phyloP scores from a whole-genome alignment of 1,140 invertebrate genomes.

The Parasteatoda tepidariorum region DNA sequence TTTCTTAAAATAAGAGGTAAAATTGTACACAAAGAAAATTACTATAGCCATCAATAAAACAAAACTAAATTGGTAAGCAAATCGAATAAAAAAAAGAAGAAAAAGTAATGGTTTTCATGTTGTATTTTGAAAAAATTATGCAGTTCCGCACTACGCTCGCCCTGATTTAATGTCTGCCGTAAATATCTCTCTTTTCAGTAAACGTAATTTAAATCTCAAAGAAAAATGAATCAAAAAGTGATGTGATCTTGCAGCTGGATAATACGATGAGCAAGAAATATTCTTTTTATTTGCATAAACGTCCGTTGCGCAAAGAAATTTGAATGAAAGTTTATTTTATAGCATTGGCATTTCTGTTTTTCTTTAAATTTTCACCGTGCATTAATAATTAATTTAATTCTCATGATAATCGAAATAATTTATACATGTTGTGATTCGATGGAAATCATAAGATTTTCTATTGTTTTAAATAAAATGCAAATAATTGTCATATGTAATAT shows the following conservation, averaged over 20 bases:
- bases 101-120: slow-evolving; percentile 43
- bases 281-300: background rate
- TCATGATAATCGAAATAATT: too few relatives aligned
- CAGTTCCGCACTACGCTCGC: slow-evolving; percentile 6
- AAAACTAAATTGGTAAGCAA: background rate
- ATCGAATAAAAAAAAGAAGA: slow-evolving; percentile 3
- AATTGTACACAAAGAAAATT: background rate
- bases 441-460: too few relatives aligned
- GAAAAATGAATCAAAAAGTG: slow-evolving; percentile 15
- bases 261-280: slow-evolving; percentile 14
- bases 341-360: too few relatives aligned
- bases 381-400: too few relatives aligned
- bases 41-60: slow-evolving; percentile 27
- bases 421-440: too few relatives aligned
- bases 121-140: slow-evolving; percentile 19
- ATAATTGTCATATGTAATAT: too few relatives aligned
- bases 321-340: background rate
- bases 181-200: slow-evolving; percentile 33
- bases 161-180: slow-evolving; percentile 31
- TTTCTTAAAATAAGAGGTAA: background rate
- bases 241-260: background rate
- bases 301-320: too few relatives aligned
- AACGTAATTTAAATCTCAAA: slow-evolving; percentile 41
- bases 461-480: too few relatives aligned
- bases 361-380: too few relatives aligned